Evolutionary conservation across 2,888 invertebrate genomes (phyloP), one percentile per base, ranked within the genome.

Genomic region (Hemicrepidius hirtus): DNA sequence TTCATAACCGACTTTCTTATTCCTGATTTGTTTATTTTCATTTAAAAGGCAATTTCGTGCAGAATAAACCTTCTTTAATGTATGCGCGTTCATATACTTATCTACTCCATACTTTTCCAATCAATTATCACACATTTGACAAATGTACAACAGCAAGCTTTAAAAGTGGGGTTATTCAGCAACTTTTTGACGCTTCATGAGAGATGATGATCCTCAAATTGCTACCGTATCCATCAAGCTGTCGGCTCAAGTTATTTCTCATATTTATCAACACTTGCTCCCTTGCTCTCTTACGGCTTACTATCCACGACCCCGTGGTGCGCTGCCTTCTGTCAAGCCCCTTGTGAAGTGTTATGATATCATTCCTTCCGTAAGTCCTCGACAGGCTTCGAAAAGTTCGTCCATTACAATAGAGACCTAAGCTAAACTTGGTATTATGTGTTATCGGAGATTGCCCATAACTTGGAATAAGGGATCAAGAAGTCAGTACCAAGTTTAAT

Each of bases 191-290:
- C 37, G 37, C 46, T 46, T 20, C 21, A 55, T 67, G 72, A 72
- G 68, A 66, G 44, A 50, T 37, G 67, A 68, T 57, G 71, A 75
- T 71, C 63, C 63, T 59, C 55, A 59, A 65, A 66, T 64, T 66
- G 66, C 62, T 67, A 55, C 66, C 46, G 35, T 66, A 76, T 76
- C 71, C 73, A 76, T 76, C 76, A 76, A 64, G 32, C 67, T 68
- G 75, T 75, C 75, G 67, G 13, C 41, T 66, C 44, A 44, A 53
- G 66, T 74, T 64, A 67, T 71, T 66, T 68, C 64, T 64, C 73
- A 71, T 73, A 75, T 75, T 76, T 75, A 76, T 76, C 76, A 76
- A 71, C 74, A 69, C 62, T 60, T 49, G 44, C 40, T 46, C 50
- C 46, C 60, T n/a, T 53, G 44, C 49, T 35, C 32, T 44, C 46